Evolutionary conservation across 2,797 vertebrate species (phyloP).

Genomic region (Lacerta agilis): DNA sequence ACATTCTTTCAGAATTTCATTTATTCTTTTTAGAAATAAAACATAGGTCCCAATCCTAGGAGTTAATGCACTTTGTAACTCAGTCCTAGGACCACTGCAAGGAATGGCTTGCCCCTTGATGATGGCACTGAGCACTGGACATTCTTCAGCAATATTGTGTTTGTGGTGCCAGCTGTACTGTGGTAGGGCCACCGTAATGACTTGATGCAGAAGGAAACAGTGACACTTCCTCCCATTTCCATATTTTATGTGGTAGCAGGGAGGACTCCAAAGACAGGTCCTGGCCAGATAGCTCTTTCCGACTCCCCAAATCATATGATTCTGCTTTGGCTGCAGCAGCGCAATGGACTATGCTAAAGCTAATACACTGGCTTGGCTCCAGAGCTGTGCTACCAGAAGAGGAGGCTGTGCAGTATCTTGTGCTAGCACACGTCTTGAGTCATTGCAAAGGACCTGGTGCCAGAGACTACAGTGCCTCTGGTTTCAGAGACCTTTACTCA

Average conservation of each 20-base stretch:
- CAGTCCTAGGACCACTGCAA: not conserved
- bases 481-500: not conserved
- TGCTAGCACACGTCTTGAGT: not conserved
- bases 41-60: not conserved
- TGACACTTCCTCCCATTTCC: not conserved
- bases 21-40: not conserved
- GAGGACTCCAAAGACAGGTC: not conserved
- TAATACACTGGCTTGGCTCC: not conserved
- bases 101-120: too few species aligned
- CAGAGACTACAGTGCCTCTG: not conserved
- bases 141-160: not conserved
- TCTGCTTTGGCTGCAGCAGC: not conserved
- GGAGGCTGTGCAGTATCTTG: not conserved
- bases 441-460: not conserved
- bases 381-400: not conserved
- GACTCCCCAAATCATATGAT: not conserved
- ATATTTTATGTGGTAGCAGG: not conserved
- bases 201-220: not conserved
- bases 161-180: not conserved
- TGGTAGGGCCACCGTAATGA: not conserved
- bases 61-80: not conserved
- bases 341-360: not conserved
- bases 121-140: not conserved
- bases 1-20: not conserved
- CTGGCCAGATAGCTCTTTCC: not conserved